These are phyloP conservation scores for Liopterus haemorrhoidalis DNA, from an alignment of 2,888 invertebrate genomes.

Conservation along the genomic window DNA sequence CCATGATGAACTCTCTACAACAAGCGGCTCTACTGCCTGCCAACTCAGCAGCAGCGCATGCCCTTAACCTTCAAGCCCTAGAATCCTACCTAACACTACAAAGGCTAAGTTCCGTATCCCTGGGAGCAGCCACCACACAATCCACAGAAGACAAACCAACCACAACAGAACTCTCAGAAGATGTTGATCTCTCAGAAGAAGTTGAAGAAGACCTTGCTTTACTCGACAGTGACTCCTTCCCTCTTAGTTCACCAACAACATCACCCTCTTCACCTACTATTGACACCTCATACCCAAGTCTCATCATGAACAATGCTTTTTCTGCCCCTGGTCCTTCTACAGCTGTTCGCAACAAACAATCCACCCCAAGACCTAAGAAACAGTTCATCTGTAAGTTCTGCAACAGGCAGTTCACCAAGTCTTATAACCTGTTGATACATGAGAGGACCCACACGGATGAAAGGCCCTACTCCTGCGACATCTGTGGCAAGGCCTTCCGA, in stretches of 20 bases:
- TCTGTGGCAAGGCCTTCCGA: slow-evolving; percentile 92
- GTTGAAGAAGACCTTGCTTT: slow-evolving; percentile 69
- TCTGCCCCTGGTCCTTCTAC: slow-evolving; percentile 49
- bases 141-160: slow-evolving; percentile 37
- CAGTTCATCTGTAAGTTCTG: slow-evolving; percentile 98
- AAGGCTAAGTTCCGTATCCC: slow-evolving; percentile 65
- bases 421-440: slow-evolving; percentile 95
- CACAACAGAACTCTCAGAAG: slow-evolving; percentile 49
- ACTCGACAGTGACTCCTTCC: slow-evolving; percentile 64
- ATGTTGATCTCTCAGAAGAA: slow-evolving; percentile 63
- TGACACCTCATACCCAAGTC: slow-evolving; percentile 64
- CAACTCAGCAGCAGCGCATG: slow-evolving; percentile 78
- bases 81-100: slow-evolving; percentile 82
- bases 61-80: slow-evolving; percentile 76
- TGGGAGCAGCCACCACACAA: slow-evolving; percentile 54
- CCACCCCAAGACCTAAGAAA: slow-evolving; percentile 61
- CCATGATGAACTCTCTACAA: slow-evolving; percentile 77
- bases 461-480: slow-evolving; percentile 91
- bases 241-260: slow-evolving; percentile 53
- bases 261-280: too few species aligned
- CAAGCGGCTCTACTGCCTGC: slow-evolving; percentile 76
- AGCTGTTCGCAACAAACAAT: slow-evolving; percentile 46
- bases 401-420: slow-evolving; percentile 94
- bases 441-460: slow-evolving; percentile 97
- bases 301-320: slow-evolving; percentile 61